phyloP scores from a whole-genome alignment of 2,113 vertebrate genomes.

The Cavia porcellus region DNA sequence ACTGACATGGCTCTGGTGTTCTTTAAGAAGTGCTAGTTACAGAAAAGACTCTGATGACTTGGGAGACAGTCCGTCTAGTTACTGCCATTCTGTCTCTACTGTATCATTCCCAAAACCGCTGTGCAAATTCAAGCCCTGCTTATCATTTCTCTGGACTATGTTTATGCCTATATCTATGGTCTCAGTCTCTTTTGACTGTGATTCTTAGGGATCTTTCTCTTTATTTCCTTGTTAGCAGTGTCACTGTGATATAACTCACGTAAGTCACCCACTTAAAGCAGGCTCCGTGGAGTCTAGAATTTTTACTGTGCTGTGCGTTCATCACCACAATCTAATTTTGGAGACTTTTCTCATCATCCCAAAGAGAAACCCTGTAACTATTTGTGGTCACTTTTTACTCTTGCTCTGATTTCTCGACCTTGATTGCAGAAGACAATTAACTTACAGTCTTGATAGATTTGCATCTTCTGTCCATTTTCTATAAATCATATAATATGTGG shows the following conservation, averaged over 20 bases:
- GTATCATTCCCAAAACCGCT: too few relatives aligned
- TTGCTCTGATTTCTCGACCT: not conserved
- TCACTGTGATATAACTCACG: not conserved
- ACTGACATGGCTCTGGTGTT: not conserved
- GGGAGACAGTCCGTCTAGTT: not conserved
- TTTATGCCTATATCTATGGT: not conserved
- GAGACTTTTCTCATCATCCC: not conserved
- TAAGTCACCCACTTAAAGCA: not conserved
- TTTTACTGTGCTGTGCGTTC: not conserved
- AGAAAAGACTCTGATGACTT: not conserved
- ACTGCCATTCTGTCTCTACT: not conserved
- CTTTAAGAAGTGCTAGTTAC: not conserved
- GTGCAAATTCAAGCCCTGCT: not conserved
- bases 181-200: not conserved
- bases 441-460: not conserved
- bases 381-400: not conserved
- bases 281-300: not conserved
- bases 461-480: not conserved
- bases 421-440: not conserved
- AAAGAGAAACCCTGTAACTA: not conserved
- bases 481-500: not conserved
- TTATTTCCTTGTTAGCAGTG: not conserved
- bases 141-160: not conserved
- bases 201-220: not conserved
- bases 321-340: not conserved